Percentiles rank a stretch among this genome's conserved stretches.
These are phyloP conservation scores for Rhinella marina DNA, from an alignment of 2,797 vertebrate species.

Conservation along the genomic window DNA sequence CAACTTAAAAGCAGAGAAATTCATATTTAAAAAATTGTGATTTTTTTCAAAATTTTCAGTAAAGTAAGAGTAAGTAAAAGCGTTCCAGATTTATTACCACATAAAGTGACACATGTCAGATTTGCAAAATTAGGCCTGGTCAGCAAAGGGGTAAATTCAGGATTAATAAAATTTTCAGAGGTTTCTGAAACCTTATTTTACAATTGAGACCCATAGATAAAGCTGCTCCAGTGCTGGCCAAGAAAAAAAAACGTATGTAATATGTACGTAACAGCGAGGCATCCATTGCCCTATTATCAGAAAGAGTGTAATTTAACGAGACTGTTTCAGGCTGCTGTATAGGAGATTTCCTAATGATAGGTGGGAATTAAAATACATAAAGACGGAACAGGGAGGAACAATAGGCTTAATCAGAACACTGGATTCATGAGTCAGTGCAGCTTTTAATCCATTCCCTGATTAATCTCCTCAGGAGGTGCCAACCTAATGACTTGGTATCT, in stretches of 20 bases:
- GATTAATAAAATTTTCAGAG: too few species aligned
- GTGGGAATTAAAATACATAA: conserved; percentile 22
- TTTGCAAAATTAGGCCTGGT: too few species aligned
- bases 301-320: not conserved
- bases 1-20: too few species aligned
- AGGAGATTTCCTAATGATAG: conserved; percentile 19
- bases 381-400: conserved; percentile 11
- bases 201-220: not conserved
- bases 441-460: conserved; percentile 30
- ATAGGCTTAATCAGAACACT: conserved; percentile 26
- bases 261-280: not conserved
- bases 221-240: too few species aligned
- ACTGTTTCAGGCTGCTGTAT: not conserved
- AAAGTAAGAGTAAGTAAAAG: too few species aligned
- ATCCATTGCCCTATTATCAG: not conserved
- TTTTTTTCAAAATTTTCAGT: too few species aligned
- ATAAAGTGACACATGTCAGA: too few species aligned
- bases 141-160: too few species aligned
- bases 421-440: conserved; percentile 39
- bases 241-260: too few species aligned
- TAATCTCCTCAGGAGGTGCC: conserved; percentile 33
- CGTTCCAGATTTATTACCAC: too few species aligned
- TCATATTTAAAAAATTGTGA: too few species aligned
- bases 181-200: not conserved
- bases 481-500: conserved; percentile 38